These are phyloP conservation scores for Drepana arcuata DNA, from an alignment of 1,140 invertebrate genomes.

Conservation along the genomic window DNA sequence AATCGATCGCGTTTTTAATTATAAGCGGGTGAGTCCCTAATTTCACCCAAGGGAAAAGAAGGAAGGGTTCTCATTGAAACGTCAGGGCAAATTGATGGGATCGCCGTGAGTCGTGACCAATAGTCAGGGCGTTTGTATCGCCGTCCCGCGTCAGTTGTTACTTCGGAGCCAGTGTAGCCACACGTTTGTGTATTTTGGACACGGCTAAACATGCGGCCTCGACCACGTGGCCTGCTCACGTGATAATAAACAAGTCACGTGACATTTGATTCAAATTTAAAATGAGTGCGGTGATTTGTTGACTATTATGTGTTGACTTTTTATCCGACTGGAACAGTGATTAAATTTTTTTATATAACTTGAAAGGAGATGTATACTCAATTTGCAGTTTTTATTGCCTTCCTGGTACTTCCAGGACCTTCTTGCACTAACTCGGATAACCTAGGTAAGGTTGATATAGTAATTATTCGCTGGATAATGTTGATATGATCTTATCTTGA, in stretches of 20 bases:
- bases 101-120: conserved; percentile 47
- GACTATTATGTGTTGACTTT: too few species aligned
- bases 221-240: conserved; percentile 31
- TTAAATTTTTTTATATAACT: too few species aligned
- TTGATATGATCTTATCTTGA: too few species aligned
- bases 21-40: conserved; percentile 32
- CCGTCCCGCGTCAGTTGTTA: conserved; percentile 49
- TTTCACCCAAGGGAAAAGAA: conserved; percentile 48
- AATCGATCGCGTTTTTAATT: conserved; percentile 41
- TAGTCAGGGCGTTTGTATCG: conserved; percentile 45
- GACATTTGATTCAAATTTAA: too few species aligned
- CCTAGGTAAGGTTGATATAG: too few species aligned
- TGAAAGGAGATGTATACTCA: conserved; percentile 28
- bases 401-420: conserved; percentile 34
- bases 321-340: too few species aligned
- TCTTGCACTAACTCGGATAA: conserved; percentile 51
- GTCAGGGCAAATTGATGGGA: conserved; percentile 61
- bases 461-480: too few species aligned
- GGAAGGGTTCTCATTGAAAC: conserved; percentile 59
- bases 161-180: conserved; percentile 52
- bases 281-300: too few species aligned
- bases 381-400: conserved; percentile 24
- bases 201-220: too few species aligned
- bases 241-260: too few species aligned
- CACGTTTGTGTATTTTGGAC: conserved; percentile 42